A percentile compares a stretch with the other conserved stretches of the same genome.
phyloP scores from a whole-genome alignment of 2,888 invertebrate genomes.

The Acronicta psi region DNA sequence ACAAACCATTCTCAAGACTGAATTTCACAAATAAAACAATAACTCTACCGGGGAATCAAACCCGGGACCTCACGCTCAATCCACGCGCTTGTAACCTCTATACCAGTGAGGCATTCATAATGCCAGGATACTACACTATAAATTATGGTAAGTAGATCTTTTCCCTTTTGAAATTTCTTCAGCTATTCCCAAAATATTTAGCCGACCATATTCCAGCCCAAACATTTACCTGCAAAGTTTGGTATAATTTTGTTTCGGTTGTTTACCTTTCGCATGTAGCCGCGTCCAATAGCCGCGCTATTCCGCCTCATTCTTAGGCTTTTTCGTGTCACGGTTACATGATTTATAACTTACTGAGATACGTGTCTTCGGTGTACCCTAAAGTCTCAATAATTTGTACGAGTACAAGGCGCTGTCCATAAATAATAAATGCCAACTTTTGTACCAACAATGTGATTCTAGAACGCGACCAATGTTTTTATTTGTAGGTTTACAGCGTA shows the following conservation, averaged over 20 bases:
- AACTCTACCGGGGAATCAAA: too few relatives aligned
- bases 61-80: too few relatives aligned
- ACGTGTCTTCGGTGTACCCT: constrained; percentile 43
- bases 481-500: constrained; percentile 20
- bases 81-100: too few relatives aligned
- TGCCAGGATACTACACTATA: too few relatives aligned
- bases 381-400: constrained; percentile 47
- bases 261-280: constrained; percentile 40
- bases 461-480: constrained; percentile 21
- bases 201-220: constrained; percentile 9
- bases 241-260: constrained; percentile 49
- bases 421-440: constrained; percentile 48
- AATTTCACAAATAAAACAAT: too few relatives aligned
- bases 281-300: constrained; percentile 30
- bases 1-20: too few relatives aligned
- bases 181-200: constrained; percentile 5
- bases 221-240: constrained; percentile 23
- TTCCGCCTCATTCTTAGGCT: constrained; percentile 38
- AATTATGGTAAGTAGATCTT: too few relatives aligned
- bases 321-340: constrained; percentile 52
- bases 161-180: not conserved
- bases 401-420: constrained; percentile 30
- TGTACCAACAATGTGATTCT: constrained; percentile 14
- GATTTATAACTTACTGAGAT: constrained; percentile 51
- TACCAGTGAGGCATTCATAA: too few relatives aligned